Conservation (phyloP, 2,797 vertebrate genomes). For the Coranthus polyacanthus region DNA sequence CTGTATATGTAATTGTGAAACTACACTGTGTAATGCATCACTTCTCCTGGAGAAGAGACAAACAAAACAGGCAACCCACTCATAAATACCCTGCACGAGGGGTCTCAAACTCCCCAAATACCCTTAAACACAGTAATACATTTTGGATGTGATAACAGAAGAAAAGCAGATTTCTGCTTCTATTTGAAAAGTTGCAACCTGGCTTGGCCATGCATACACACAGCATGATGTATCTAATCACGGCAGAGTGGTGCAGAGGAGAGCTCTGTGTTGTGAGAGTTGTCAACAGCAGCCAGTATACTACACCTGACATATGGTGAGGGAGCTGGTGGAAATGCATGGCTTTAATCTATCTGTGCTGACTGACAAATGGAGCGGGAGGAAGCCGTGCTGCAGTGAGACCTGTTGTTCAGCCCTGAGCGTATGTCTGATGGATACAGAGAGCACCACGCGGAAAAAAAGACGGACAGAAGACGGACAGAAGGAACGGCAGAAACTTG, state of each 20-base stretch:
- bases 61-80: neutral
- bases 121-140: neutral
- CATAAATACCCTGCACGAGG: neutral
- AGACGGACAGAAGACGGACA: neutral
- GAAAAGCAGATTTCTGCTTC: neutral
- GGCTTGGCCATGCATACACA: neutral
- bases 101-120: neutral
- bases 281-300: conserved; percentile 37
- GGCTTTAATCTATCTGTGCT: conserved; percentile 66
- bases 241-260: conserved; percentile 36
- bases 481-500: conserved; percentile 10
- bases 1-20: neutral
- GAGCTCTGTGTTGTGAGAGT: conserved; percentile 18
- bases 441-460: neutral
- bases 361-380: conserved; percentile 62
- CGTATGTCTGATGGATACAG: conserved; percentile 53
- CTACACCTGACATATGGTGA: conserved; percentile 68
- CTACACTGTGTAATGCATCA: neutral
- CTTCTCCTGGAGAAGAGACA: neutral
- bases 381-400: conserved; percentile 38
- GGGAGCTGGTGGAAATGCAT: conserved; percentile 61
- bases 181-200: neutral
- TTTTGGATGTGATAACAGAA: no score
- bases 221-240: conserved; percentile 32
- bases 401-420: conserved; percentile 61